Conservation (phyloP, 2,888 invertebrate genomes). For the Thereva unica region DNA sequence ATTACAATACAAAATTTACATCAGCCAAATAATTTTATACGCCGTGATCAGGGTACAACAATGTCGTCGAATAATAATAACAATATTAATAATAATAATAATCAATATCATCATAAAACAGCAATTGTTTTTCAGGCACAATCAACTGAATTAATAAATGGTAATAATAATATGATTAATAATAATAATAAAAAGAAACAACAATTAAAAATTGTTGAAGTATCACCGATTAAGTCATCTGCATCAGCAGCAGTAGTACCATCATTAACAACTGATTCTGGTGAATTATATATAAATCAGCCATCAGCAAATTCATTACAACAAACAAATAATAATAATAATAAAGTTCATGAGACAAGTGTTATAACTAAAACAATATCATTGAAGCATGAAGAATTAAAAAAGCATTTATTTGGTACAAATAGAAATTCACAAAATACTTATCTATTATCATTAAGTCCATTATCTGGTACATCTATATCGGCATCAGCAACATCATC, state of each 20-base stretch:
- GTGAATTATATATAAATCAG: no score
- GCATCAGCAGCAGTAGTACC: neutral
- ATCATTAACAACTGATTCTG: neutral
- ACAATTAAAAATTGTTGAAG: slow-evolving; percentile 4
- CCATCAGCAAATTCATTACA: neutral
- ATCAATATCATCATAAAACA: neutral
- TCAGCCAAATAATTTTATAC: neutral
- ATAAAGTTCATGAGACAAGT: slow-evolving; percentile 15
- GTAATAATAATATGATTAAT: neutral
- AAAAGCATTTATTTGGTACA: slow-evolving; percentile 41
- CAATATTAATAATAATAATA: neutral
- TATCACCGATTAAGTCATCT: slow-evolving; percentile 1
- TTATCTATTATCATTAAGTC: no score
- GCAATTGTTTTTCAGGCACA: slow-evolving; percentile 11
- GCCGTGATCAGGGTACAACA: neutral
- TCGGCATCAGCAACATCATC: no score
- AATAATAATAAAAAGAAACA: neutral
- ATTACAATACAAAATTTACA: neutral
- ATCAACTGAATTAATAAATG: neutral
- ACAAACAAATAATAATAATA: neutral
- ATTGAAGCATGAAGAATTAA: slow-evolving; percentile 47
- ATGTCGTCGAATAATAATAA: no score
- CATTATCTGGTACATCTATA: no score
- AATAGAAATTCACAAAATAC: no score
- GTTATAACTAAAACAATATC: neutral